These are phyloP conservation scores for Tichodroma muraria DNA, from an alignment of 2,113 vertebrate genomes.

Conservation along the genomic window DNA sequence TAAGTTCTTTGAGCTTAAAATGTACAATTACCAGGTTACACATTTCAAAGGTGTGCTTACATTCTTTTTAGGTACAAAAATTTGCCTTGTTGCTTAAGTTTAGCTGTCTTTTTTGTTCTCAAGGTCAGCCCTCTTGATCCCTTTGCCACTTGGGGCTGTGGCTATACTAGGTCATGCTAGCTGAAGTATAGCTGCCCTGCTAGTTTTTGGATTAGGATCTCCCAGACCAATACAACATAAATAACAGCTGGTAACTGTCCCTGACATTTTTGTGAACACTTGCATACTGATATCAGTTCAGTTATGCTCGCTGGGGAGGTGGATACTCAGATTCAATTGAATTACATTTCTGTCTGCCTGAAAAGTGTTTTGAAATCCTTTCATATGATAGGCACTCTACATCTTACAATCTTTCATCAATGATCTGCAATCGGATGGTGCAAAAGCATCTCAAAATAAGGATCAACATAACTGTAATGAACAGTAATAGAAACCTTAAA, in stretches of 20 bases:
- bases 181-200: background rate
- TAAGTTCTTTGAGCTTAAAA: background rate
- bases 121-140: background rate
- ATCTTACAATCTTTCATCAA: background rate
- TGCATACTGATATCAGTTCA: background rate
- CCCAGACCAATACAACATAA: background rate
- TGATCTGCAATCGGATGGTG: background rate
- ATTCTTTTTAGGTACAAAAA: background rate
- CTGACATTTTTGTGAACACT: background rate
- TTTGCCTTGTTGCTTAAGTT: background rate
- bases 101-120: background rate
- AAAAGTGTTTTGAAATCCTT: background rate
- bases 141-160: background rate
- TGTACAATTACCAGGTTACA: background rate
- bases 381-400: background rate
- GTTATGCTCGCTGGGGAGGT: background rate
- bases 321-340: background rate
- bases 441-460: background rate
- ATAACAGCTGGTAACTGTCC: background rate
- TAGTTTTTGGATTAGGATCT: background rate
- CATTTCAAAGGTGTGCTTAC: background rate
- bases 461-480: background rate
- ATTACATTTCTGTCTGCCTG: background rate
- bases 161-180: background rate
- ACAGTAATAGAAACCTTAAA: background rate